Conservation (phyloP, 2,797 vertebrate genomes). For the Cryptoprocta ferox region DNA sequence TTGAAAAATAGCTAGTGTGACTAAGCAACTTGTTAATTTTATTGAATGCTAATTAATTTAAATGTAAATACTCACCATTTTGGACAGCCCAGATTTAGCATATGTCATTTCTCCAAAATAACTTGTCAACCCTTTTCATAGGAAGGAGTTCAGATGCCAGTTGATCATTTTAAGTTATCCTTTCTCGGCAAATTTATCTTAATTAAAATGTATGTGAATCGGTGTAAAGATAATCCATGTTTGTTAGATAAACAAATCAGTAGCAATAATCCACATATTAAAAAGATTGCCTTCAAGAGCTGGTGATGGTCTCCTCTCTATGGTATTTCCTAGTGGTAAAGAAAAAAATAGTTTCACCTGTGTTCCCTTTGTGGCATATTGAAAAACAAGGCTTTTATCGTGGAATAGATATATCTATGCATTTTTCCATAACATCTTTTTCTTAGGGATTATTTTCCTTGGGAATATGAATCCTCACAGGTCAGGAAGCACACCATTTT, state of each 20-base stretch:
- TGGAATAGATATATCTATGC: neutral
- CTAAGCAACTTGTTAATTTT: neutral
- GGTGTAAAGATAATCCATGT: neutral
- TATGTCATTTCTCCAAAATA: neutral
- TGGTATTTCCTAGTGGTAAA: conserved; percentile 6
- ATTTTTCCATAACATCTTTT: neutral
- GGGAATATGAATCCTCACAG: neutral
- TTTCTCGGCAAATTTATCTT: neutral
- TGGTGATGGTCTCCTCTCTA: neutral
- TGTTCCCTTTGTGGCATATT: neutral
- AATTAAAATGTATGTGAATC: neutral
- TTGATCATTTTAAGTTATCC: neutral
- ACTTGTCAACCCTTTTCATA: neutral
- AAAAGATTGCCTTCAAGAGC: neutral
- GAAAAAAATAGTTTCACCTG: neutral
- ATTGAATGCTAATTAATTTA: neutral
- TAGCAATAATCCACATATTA: neutral
- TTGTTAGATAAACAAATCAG: conserved; percentile 4
- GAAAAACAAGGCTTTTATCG: neutral
- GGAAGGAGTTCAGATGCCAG: neutral
- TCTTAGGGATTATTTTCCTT: conserved; percentile 16
- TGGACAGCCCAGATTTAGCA: neutral
- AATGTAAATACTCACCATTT: neutral
- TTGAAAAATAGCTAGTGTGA: neutral
- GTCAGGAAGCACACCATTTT: neutral